phyloP scores from a whole-genome alignment of 2,113 vertebrate species.

The Strix uralensis region DNA sequence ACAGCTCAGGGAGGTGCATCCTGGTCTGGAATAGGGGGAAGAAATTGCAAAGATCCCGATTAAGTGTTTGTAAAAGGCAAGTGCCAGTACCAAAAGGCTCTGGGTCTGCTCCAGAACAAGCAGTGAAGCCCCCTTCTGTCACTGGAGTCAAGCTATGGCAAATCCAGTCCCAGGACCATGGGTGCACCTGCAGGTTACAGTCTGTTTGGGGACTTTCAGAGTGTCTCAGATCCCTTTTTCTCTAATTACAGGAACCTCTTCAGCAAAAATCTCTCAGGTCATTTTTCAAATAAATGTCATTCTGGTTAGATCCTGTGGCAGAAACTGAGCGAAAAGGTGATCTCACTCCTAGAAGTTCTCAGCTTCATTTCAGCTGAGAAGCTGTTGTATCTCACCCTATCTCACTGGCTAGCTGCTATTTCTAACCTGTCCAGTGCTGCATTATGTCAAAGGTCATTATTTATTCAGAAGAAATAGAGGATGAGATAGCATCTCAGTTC shows the following conservation, averaged over 20 bases:
- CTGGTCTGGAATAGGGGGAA: neutral
- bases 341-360: neutral
- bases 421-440: conserved; percentile 15
- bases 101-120: neutral
- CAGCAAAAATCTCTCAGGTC: neutral
- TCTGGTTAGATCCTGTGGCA: neutral
- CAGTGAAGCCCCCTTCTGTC: neutral
- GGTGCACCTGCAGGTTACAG: neutral
- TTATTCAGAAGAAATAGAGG: conserved; percentile 28
- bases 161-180: neutral
- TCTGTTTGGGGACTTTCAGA: neutral
- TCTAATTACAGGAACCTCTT: neutral
- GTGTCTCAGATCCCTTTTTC: neutral
- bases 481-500: neutral
- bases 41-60: neutral
- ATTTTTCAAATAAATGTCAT: neutral
- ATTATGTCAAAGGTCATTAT: conserved; percentile 45
- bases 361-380: neutral
- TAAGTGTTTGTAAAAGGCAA: neutral
- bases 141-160: neutral
- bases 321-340: neutral
- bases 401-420: neutral
- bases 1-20: neutral
- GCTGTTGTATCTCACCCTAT: neutral
- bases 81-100: neutral